Conservation (phyloP, 2,888 invertebrate species). For the Drosophila macrospina region DNA sequence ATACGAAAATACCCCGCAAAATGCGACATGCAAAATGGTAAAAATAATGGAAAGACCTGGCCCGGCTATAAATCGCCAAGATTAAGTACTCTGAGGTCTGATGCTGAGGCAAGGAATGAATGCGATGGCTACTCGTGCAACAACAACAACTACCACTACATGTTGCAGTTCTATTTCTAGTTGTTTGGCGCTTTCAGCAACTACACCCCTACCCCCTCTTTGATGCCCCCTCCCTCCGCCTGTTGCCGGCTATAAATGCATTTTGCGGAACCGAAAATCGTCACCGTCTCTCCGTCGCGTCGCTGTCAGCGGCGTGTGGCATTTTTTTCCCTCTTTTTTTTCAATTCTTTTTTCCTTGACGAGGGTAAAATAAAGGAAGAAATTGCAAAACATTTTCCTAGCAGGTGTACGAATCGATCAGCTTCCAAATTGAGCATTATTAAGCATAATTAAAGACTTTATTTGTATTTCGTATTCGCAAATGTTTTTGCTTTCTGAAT, state of each 20-base stretch:
- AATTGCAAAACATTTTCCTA: constrained; percentile 56
- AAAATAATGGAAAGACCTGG: constrained; percentile 67
- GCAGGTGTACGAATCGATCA: constrained; percentile 67
- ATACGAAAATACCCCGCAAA: constrained; percentile 30
- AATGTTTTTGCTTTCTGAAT: constrained; percentile 1
- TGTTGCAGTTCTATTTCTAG: constrained; percentile 73
- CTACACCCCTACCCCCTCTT: neutral
- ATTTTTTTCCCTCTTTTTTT: constrained; percentile 17
- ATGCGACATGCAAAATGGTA: constrained; percentile 54
- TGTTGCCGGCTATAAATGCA: constrained; percentile 67
- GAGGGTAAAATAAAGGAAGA: neutral
- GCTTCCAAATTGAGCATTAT: constrained; percentile 60
- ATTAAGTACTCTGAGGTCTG: constrained; percentile 60
- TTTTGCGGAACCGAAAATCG: constrained; percentile 73
- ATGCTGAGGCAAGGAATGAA: constrained; percentile 15
- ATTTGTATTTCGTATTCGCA: neutral
- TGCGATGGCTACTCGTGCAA: constrained; percentile 21
- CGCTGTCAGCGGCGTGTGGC: constrained; percentile 54
- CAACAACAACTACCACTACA: constrained; percentile 22
- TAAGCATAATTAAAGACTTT: constrained; percentile 29
- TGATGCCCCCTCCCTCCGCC: neutral
- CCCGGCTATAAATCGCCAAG: constrained; percentile 72
- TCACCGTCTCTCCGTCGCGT: constrained; percentile 26
- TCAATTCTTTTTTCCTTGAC: neutral
- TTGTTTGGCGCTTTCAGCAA: constrained; percentile 66